These are phyloP conservation scores for Microplitis demolitor DNA, from an alignment of 1,140 invertebrate genomes.

Conservation along the genomic window DNA sequence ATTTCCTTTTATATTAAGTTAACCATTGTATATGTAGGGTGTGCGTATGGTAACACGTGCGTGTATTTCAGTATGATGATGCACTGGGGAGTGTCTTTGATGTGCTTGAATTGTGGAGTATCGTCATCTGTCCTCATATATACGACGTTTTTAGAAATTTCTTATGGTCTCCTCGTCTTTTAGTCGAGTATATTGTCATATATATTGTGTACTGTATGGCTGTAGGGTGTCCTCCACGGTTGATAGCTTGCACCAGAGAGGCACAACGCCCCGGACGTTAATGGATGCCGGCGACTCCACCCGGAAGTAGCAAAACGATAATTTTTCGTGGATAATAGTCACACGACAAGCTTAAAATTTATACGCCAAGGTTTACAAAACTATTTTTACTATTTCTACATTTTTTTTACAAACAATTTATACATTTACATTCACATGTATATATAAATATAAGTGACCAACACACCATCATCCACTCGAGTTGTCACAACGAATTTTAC, in stretches of 20 bases:
- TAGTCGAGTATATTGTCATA: neutral
- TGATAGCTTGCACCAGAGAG: neutral
- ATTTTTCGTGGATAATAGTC: slow-evolving; percentile 45
- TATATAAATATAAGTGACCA: neutral
- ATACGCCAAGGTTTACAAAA: slow-evolving; percentile 31
- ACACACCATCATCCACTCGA: slow-evolving; percentile 2
- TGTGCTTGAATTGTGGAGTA: slow-evolving; percentile 7
- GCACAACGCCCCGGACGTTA: slow-evolving; percentile 12
- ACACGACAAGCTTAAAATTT: slow-evolving; percentile 35
- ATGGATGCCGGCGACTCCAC: slow-evolving; percentile 16
- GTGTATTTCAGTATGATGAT: neutral
- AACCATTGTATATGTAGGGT: neutral
- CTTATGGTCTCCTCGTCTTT: neutral
- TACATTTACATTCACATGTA: neutral
- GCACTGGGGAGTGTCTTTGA: neutral
- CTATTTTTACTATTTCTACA: neutral
- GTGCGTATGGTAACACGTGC: neutral
- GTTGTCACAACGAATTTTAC: slow-evolving; percentile 27
- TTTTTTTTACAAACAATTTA: neutral
- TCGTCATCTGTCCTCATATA: slow-evolving; percentile 5
- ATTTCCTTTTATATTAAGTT: neutral
- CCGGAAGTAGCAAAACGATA: slow-evolving; percentile 38
- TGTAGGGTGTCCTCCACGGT: neutral
- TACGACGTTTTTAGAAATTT: neutral
- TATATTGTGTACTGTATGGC: neutral